A percentile compares a stretch with the other conserved stretches of the same genome.
These are phyloP conservation scores for Strigamia maritima DNA, from an alignment of 2,888 invertebrate species.

Conservation along the genomic window DNA sequence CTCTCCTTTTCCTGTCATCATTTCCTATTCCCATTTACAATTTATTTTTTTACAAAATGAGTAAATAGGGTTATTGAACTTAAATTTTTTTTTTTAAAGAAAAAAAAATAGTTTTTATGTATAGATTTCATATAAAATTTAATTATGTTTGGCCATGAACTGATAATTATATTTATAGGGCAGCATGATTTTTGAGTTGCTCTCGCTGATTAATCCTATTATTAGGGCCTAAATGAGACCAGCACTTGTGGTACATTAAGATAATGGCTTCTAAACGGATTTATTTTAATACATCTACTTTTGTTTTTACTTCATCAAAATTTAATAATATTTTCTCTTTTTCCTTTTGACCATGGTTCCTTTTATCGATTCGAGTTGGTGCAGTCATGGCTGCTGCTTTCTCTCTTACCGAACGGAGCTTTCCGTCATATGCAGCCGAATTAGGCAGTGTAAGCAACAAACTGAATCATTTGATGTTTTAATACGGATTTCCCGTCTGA, in stretches of 20 bases:
- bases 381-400: slow-evolving; percentile 22
- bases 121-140: neutral
- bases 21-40: neutral
- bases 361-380: slow-evolving; percentile 16
- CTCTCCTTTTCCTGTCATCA: neutral
- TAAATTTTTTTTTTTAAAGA: neutral
- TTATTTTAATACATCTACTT: neutral
- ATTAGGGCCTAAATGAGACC: neutral
- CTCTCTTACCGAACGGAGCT: neutral
- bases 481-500: slow-evolving; percentile 32
- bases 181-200: neutral
- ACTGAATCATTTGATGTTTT: neutral
- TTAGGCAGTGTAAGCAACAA: slow-evolving; percentile 20
- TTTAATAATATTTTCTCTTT: neutral
- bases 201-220: neutral
- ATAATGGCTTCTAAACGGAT: neutral
- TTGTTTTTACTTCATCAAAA: neutral
- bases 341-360: neutral
- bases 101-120: neutral
- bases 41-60: neutral
- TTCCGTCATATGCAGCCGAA: neutral
- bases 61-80: neutral
- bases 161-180: neutral
- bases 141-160: slow-evolving; percentile 8
- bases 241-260: neutral